A percentile compares a stretch with the other conserved stretches of the same genome.
These are phyloP conservation scores for Dryadula phaetusa DNA, from an alignment of 2,888 invertebrate genomes.

Conservation along the genomic window DNA sequence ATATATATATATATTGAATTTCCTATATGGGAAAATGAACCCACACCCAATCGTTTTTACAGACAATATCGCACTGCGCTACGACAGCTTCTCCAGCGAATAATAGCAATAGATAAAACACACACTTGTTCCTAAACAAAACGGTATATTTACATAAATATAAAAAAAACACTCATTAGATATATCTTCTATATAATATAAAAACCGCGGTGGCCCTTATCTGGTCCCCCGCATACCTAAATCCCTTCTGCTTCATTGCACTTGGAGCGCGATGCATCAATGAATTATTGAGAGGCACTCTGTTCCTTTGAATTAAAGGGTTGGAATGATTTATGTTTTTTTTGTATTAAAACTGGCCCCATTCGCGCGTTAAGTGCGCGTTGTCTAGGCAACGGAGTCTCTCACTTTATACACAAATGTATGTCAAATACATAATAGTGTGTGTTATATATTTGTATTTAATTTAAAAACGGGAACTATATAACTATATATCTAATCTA, in stretches of 20 bases:
- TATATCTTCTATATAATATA: not conserved
- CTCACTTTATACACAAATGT: not conserved
- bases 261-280: conserved; percentile 13
- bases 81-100: too few species aligned
- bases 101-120: too few species aligned
- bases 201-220: conserved; percentile 9
- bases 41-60: too few species aligned
- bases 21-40: too few species aligned
- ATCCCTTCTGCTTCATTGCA: conserved; percentile 19
- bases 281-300: conserved; percentile 37
- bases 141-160: too few species aligned
- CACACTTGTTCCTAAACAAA: too few species aligned
- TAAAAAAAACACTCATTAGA: not conserved
- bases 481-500: too few species aligned
- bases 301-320: conserved; percentile 20
- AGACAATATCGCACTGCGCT: too few species aligned
- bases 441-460: too few species aligned
- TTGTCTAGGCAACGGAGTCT: not conserved
- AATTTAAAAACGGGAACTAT: too few species aligned
- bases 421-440: not conserved
- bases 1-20: too few species aligned
- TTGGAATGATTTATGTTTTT: conserved; percentile 11
- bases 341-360: not conserved
- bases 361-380: not conserved
- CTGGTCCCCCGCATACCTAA: not conserved